These are phyloP conservation scores for Ommatoiulus sabulosus DNA, from an alignment of 2,888 invertebrate genomes.

Conservation along the genomic window DNA sequence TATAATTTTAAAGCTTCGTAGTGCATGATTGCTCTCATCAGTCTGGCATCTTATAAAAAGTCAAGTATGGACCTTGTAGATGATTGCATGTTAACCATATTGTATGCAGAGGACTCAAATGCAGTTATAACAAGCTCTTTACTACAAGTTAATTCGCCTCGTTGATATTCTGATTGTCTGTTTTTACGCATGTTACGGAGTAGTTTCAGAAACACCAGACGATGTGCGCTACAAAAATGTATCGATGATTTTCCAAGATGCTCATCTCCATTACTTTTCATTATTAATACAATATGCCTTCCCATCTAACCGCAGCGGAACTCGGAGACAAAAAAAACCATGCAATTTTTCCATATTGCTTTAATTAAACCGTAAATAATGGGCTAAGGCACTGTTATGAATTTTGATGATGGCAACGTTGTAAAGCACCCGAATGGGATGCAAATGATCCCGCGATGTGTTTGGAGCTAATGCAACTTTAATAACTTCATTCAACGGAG, in stretches of 20 bases:
- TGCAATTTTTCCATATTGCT: neutral
- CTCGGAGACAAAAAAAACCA: neutral
- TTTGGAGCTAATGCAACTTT: neutral
- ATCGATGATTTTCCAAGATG: neutral
- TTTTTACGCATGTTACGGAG: too few species aligned
- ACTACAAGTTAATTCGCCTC: too few species aligned
- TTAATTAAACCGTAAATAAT: constrained; percentile 19
- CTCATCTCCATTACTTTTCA: neutral
- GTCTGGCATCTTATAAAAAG: too few species aligned
- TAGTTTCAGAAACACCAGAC: too few species aligned
- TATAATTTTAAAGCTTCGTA: too few species aligned
- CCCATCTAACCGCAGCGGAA: neutral
- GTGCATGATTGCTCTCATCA: too few species aligned
- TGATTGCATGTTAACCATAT: too few species aligned
- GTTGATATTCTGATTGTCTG: too few species aligned
- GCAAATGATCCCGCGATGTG: neutral
- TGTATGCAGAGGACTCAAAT: too few species aligned
- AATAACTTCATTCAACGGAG: neutral
- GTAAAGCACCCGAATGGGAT: neutral
- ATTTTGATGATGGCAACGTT: neutral
- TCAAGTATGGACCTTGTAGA: too few species aligned
- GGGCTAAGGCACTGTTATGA: neutral
- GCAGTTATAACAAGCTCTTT: too few species aligned
- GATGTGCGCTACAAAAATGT: neutral
- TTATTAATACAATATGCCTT: neutral